A percentile compares a stretch with the other conserved stretches of the same genome.
Evolutionary conservation across 92 coral and sea anemone species (phyloP).

Genomic region (Chrysogorgia sp.): DNA sequence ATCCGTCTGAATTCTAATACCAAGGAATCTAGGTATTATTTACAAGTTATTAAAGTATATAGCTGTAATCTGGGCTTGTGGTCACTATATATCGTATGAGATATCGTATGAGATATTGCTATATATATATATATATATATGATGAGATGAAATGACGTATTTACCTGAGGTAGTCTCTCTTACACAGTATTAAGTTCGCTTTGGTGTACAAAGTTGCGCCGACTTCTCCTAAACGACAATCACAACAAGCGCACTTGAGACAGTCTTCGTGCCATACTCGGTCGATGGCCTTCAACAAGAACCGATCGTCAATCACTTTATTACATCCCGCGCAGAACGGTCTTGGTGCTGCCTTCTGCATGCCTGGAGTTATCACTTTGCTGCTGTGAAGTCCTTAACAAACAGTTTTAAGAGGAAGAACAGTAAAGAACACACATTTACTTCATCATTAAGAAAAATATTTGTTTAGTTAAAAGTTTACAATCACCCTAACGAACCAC

Average conservation of each 20-base stretch:
- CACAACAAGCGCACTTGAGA: constrained; percentile 95
- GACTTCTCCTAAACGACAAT: constrained; percentile 97
- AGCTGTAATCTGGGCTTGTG: too few species aligned
- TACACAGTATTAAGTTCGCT: constrained; percentile 88
- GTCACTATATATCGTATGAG: too few species aligned
- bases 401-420: constrained; percentile 6
- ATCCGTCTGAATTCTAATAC: too few species aligned
- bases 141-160: background rate
- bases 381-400: constrained; percentile 42
- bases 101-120: background rate
- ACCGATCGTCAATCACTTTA: constrained; percentile 79
- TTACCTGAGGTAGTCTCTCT: constrained; percentile 90
- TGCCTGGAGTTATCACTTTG: constrained; percentile 1
- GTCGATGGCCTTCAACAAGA: constrained; percentile 89
- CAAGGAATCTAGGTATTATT: too few species aligned
- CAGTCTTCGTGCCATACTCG: constrained; percentile 99
- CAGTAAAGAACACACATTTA: background rate
- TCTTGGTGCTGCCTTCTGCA: constrained; percentile 7
- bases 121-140: background rate
- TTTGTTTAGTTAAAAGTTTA: constrained; percentile 25
- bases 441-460: constrained; percentile 28
- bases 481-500: background rate
- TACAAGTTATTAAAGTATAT: too few species aligned
- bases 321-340: constrained; percentile 95
- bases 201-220: constrained; percentile 96